Base-by-base conservation (phyloP, 2,888 invertebrate genomes). In the Hypena proboscidalis region DNA sequence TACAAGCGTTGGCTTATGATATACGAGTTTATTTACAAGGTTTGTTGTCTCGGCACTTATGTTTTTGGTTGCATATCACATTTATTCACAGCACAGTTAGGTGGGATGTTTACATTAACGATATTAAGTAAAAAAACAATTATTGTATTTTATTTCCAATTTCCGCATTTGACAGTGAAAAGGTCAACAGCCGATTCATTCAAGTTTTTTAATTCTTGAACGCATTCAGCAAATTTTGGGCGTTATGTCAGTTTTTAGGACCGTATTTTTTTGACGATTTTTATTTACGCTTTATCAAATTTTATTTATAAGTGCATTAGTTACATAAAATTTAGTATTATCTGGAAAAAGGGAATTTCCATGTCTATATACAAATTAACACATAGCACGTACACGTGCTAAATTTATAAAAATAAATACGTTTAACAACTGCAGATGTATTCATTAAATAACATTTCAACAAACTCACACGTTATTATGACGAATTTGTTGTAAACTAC, bases 121-220 rank as follows among this genome's bases (percentile, higher is more conserved):
- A 30, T 54, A 43, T 41, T 48, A 61, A 59, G 58, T 58, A 39
- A 67, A 59, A 79, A 80, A 77, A 76, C 66, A 73, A 73, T 70
- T 60, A 65, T 32, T 40, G 25, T 55, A 35, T 13, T 67, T 62
- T 72, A n/a, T 77, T 71, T 70, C 66, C 76, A 82, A 83, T 80
- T 76, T 84, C 80, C 80, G 80, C 75, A 70, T 80, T 77, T 85
- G 88, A 85, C 83, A 83, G 74, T 57, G 72, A 60, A 76, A 82
- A 84, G 85, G 85, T 85, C 85, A 85, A 82, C 83, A 84, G 81
- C 84, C 87, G 79, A 72, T 72, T 73, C 72, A 77, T 74, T 74
- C 70, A 67, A 62, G 67, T 48, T 63, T 65, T 43, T 45, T 32
- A 56, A 57, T 64, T 62, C 58, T 54, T 54, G 37, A 32, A 39